Conservation (phyloP, 2,888 invertebrate species). For the Saturnia pavonia region DNA sequence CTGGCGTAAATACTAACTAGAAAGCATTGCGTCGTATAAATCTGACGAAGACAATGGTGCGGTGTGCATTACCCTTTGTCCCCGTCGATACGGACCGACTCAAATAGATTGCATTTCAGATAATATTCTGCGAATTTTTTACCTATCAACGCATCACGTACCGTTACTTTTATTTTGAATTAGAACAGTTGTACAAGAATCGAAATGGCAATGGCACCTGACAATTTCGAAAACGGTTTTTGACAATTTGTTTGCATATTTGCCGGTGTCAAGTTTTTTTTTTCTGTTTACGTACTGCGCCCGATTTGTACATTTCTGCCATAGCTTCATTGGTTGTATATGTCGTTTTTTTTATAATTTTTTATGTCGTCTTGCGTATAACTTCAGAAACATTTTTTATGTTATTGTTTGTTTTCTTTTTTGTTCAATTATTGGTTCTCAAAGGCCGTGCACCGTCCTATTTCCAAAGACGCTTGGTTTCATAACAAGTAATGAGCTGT, state of each 20-base stretch:
- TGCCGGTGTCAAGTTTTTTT: background rate
- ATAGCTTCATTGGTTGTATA: background rate
- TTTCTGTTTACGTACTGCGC: background rate
- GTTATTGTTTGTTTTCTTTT: background rate
- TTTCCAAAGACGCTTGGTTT: conserved; percentile 11
- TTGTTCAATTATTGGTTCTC: background rate
- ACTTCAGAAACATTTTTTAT: too few relatives aligned
- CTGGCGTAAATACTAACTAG: conserved; percentile 74
- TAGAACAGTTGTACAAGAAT: conserved; percentile 11
- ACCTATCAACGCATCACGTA: conserved; percentile 49
- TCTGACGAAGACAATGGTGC: conserved; percentile 69
- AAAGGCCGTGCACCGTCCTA: conserved; percentile 23
- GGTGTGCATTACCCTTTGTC: conserved; percentile 70
- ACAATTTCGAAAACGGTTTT: background rate
- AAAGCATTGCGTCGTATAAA: conserved; percentile 73
- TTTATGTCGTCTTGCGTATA: background rate
- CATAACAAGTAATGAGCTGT: conserved; percentile 33
- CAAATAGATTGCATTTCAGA: conserved; percentile 78
- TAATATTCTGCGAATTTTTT: conserved; percentile 67
- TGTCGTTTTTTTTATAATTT: background rate
- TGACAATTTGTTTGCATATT: conserved; percentile 1
- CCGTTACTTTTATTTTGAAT: conserved; percentile 19
- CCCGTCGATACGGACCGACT: conserved; percentile 71
- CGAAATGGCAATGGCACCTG: background rate
- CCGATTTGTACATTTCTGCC: background rate